Percentiles rank a stretch among this genome's conserved stretches.
Evolutionary conservation across 1,140 invertebrate genomes (phyloP).

Genomic region (Chrysomallon squamiferum): DNA sequence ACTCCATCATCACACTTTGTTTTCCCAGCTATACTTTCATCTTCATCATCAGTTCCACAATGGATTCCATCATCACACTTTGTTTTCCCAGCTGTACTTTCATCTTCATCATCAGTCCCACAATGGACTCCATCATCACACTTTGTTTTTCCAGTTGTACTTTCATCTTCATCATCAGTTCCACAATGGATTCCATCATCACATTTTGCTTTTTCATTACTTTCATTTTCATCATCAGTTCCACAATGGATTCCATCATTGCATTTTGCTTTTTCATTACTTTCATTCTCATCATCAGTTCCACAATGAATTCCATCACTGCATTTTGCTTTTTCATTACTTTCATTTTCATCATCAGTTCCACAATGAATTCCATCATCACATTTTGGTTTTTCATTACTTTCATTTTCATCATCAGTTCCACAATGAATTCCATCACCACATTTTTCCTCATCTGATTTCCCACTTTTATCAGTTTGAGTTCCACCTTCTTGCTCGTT

Average conservation of each 20-base stretch:
- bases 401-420: slow-evolving; percentile 20
- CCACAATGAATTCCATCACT: slow-evolving; percentile 33
- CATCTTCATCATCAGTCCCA: slow-evolving; percentile 33
- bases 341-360: slow-evolving; percentile 31
- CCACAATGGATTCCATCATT: slow-evolving; percentile 30
- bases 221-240: slow-evolving; percentile 31
- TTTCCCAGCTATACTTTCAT: slow-evolving; percentile 2
- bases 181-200: slow-evolving; percentile 30
- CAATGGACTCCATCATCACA: slow-evolving; percentile 30
- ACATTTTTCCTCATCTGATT: slow-evolving; percentile 19
- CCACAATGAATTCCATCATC: slow-evolving; percentile 30
- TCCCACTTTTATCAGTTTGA: slow-evolving; percentile 15
- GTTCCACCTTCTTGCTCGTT: slow-evolving; percentile 7
- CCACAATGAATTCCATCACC: slow-evolving; percentile 25
- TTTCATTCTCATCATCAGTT: slow-evolving; percentile 31
- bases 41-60: slow-evolving; percentile 35
- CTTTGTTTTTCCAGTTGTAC: slow-evolving; percentile 14
- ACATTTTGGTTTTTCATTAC: slow-evolving; percentile 16
- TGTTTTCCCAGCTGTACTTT: slow-evolving; percentile 3
- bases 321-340: slow-evolving; percentile 21
- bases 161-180: slow-evolving; percentile 31
- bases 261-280: slow-evolving; percentile 15
- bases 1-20: slow-evolving; percentile 26
- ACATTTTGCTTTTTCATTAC: slow-evolving; percentile 15
- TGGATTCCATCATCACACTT: slow-evolving; percentile 34